Evolutionary conservation across 1,140 invertebrate genomes (phyloP), one percentile per base, ranked within the genome.

Genomic region (Hycleus cichorii): DNA sequence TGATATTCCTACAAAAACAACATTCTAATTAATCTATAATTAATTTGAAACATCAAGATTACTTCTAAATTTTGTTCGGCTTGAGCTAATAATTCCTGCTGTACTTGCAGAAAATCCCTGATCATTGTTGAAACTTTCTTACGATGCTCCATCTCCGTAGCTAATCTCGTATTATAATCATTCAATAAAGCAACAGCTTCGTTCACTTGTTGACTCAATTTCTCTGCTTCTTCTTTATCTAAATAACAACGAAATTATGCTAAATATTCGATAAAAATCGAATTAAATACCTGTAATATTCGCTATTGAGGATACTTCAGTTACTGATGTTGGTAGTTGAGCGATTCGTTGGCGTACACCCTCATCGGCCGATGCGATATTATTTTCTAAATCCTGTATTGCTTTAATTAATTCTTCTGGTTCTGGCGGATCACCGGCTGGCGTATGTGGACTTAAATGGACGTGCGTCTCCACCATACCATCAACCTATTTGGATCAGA

Each of bases 311-410:
- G 84, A 83, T 7, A 93, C 84, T 82, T 97, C 94, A 3, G 93
- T 95, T 3, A 98, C 93, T 80, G 96, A 93, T 47, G 89, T 88
- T 2, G 95, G 95, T 39, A 97, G 77, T 47, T 89, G 92, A 0
- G 95, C 92, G 64, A 98, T 97, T 69, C 90, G 87, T 75, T 97
- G 91, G 70, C 95, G 77, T 0, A 95, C 89, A 26, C 82, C 82
- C 51, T 93, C 95, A 81, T 98, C 95, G 64, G 90, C 90, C 0
- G 94, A 97, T 1, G 95, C 92, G 62, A 93, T 91, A 56, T 72
- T 74, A 49, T 64, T 63, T 77, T 97, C 95, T 62, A 97, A 79
- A 66, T 93, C 91, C 77, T 89, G 77, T 42, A 94, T 77, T 0
- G 80, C 82, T 77, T 89, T 90, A 63, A 93, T 87, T 8, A 94